These are phyloP conservation scores for Drosophila sucinea DNA, from an alignment of 1,140 invertebrate genomes.

Conservation along the genomic window DNA sequence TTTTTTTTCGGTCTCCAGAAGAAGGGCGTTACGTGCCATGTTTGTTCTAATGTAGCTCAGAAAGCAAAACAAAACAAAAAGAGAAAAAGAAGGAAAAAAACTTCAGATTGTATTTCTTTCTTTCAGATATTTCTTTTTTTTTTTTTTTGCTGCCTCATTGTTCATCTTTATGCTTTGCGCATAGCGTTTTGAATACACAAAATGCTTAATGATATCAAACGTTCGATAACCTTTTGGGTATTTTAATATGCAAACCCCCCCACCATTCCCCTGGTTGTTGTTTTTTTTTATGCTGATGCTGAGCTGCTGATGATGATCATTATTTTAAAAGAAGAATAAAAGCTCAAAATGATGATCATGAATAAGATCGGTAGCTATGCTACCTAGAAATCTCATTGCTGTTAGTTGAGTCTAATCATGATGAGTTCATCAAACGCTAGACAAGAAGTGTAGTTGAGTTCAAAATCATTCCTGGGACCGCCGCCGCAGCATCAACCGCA, in stretches of 20 bases:
- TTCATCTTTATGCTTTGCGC: conserved; percentile 67
- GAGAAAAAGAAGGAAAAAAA: background rate
- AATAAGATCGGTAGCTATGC: conserved; percentile 59
- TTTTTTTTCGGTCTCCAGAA: conserved; percentile 15
- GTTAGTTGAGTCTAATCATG: conserved; percentile 23
- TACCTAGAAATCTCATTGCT: conserved; percentile 45
- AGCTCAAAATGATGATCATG: conserved; percentile 39
- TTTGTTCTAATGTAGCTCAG: conserved; percentile 64
- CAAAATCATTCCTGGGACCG: conserved; percentile 52
- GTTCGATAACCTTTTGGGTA: conserved; percentile 79
- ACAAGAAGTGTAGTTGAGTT: conserved; percentile 51
- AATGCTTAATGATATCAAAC: conserved; percentile 81
- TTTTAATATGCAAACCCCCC: conserved; percentile 75
- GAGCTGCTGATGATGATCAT: conserved; percentile 45
- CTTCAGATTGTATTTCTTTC: conserved; percentile 31
- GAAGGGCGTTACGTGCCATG: conserved; percentile 70
- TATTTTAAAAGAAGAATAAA: conserved; percentile 11
- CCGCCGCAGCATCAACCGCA: conserved; percentile 50
- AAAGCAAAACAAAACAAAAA: conserved; percentile 11
- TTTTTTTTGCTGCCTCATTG: conserved; percentile 72
- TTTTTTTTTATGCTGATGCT: conserved; percentile 29
- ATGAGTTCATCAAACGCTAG: conserved; percentile 76
- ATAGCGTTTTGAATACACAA: conserved; percentile 50
- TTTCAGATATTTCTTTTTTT: conserved; percentile 23
- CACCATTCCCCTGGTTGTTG: conserved; percentile 7